These are phyloP conservation scores for Drosophila peninsularis DNA, from an alignment of 2,888 invertebrate genomes.

Conservation along the genomic window DNA sequence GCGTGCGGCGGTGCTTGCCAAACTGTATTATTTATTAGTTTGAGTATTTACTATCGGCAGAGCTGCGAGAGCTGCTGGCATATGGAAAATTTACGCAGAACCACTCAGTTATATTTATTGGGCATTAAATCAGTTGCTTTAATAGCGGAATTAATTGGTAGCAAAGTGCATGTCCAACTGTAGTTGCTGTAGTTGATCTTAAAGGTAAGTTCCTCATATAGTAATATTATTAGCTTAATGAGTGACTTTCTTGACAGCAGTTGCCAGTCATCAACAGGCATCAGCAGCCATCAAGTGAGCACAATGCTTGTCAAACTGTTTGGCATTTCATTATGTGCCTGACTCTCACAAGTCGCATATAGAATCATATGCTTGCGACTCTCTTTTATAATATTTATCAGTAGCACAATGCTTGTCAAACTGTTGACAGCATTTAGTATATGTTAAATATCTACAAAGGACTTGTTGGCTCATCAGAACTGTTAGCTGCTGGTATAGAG, in stretches of 20 bases:
- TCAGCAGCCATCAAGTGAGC: too few species aligned
- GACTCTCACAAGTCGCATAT: too few species aligned
- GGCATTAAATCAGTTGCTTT: not conserved
- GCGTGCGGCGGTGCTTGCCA: constrained; percentile 10
- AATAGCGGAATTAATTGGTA: not conserved
- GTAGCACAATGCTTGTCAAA: not conserved
- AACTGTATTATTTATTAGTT: not conserved
- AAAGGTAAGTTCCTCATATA: too few species aligned
- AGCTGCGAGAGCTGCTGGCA: not conserved
- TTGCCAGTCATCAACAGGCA: too few species aligned
- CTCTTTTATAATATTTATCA: constrained; percentile 4
- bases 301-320: constrained; percentile 1
- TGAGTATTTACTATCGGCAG: not conserved
- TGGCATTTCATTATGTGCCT: too few species aligned
- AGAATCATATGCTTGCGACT: too few species aligned
- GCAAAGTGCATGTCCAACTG: not conserved
- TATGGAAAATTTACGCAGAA: constrained; percentile 2
- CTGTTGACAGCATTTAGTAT: too few species aligned
- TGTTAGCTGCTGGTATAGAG: not conserved
- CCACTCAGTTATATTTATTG: not conserved
- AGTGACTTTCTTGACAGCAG: too few species aligned
- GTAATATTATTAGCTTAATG: too few species aligned
- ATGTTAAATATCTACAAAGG: not conserved
- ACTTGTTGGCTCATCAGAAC: not conserved
- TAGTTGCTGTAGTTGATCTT: too few species aligned